A percentile compares a stretch with the other conserved stretches of the same genome.
phyloP scores from a whole-genome alignment of 2,113 vertebrate genomes.

The Pungitius pungitius region DNA sequence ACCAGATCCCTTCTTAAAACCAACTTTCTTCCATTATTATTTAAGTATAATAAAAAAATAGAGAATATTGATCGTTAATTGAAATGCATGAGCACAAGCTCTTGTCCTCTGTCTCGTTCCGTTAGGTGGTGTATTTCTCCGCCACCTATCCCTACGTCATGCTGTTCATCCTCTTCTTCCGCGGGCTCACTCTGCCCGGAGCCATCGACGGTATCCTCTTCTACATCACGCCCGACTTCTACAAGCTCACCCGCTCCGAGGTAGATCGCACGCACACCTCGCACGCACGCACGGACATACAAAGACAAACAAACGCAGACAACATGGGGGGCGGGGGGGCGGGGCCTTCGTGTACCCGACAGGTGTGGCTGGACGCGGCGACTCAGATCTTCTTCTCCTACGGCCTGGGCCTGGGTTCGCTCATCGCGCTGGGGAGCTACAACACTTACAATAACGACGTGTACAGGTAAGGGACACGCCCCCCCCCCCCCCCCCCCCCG shows the following conservation, averaged over 20 bases:
- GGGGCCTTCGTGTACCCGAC: accelerated
- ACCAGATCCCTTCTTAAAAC: background rate
- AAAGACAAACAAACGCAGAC: background rate
- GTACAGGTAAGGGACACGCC: constrained; percentile 82
- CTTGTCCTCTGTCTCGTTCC: background rate
- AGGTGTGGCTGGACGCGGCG: constrained; percentile 94
- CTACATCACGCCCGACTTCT: constrained; percentile 91
- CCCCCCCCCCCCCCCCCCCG: background rate
- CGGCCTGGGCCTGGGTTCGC: constrained; percentile 88
- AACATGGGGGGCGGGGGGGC: too few species aligned
- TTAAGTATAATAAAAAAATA: background rate
- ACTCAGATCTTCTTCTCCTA: constrained; percentile 96
- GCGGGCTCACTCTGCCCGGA: constrained; percentile 88
- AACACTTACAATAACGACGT: constrained; percentile 89
- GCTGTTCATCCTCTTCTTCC: constrained; percentile 91
- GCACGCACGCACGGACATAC: background rate
- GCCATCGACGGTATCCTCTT: constrained; percentile 90
- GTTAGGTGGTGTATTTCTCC: constrained; percentile 92
- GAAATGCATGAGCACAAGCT: background rate
- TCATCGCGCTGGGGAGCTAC: constrained; percentile 92
- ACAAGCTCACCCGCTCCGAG: constrained; percentile 86
- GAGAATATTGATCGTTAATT: background rate
- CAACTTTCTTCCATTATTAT: background rate
- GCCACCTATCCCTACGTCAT: constrained; percentile 94
- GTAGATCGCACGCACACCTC: constrained; percentile 57